These are phyloP conservation scores for Pseudobourletiella spinata DNA, from an alignment of 1,140 invertebrate species.

Conservation along the genomic window DNA sequence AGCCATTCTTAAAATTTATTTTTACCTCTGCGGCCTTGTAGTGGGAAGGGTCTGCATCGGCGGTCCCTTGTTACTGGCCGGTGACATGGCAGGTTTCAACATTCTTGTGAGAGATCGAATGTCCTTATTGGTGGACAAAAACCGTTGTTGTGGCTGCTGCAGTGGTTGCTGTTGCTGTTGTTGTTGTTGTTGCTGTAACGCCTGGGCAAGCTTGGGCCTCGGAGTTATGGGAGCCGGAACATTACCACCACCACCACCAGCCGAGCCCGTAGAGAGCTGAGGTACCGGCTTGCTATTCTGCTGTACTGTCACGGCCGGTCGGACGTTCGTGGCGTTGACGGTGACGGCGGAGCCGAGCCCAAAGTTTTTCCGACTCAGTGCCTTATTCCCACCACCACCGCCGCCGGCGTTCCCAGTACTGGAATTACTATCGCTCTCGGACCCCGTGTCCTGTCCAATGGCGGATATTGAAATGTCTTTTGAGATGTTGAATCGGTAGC, in stretches of 20 bases:
- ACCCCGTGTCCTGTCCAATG: constrained; percentile 8
- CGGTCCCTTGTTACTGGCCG: neutral
- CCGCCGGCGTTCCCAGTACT: neutral
- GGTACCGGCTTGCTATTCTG: neutral
- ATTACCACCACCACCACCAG: neutral
- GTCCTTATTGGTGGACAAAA: neutral
- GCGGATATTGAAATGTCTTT: constrained; percentile 36
- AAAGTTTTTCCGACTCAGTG: neutral
- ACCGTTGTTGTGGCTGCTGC: neutral
- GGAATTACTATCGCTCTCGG: neutral
- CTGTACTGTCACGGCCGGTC: neutral
- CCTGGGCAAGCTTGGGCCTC: neutral
- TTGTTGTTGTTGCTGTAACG: neutral
- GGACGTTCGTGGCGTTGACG: neutral
- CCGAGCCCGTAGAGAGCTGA: too few species aligned
- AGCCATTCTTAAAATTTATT: too few species aligned
- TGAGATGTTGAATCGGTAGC: constrained; percentile 34
- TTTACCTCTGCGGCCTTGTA: too few species aligned
- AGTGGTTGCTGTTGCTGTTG: neutral
- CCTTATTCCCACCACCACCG: too few species aligned
- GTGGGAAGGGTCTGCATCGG: too few species aligned
- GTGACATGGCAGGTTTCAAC: neutral
- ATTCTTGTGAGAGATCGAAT: neutral
- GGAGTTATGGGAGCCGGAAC: too few species aligned
- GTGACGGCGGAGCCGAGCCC: neutral